Evolutionary conservation across 37 sponge, comb jelly and placozoan genomes (phyloP).

Genomic region (Diacarnus erythraeanus): DNA sequence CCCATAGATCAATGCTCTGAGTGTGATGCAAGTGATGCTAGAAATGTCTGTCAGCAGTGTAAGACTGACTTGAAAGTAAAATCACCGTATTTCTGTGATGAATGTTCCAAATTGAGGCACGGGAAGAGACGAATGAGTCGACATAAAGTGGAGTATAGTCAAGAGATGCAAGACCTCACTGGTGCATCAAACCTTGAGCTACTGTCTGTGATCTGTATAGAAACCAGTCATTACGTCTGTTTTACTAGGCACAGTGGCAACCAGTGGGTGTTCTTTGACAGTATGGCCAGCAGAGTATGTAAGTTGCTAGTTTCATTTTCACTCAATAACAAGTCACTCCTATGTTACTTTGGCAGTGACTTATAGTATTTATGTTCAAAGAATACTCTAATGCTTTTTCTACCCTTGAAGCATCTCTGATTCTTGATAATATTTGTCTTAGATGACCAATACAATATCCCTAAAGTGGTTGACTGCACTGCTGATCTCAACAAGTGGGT

Average conservation of each 20-base stretch:
- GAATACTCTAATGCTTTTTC: no score
- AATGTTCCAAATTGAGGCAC: not conserved
- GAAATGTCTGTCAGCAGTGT: not conserved
- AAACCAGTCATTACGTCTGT: constrained; percentile 97
- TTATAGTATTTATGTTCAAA: no score
- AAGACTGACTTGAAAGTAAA: not conserved
- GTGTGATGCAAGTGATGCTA: not conserved
- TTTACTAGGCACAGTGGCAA: constrained; percentile 61
- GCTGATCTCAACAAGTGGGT: constrained; percentile 57
- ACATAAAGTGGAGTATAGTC: not conserved
- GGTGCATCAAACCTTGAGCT: constrained; percentile 52
- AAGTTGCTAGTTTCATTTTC: no score
- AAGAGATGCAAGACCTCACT: not conserved
- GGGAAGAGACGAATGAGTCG: no score
- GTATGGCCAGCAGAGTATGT: constrained; percentile 93
- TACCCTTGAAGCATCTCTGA: no score
- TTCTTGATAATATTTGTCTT: no score
- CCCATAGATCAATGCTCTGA: not conserved
- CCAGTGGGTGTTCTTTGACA: constrained; percentile 94
- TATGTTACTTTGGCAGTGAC: no score
- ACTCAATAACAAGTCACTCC: no score
- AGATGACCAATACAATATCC: constrained; percentile 84
- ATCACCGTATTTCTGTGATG: not conserved
- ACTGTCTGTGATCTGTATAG: constrained; percentile 91
- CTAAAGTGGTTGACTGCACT: constrained; percentile 59